Percentiles rank a stretch among this genome's conserved stretches.
Evolutionary conservation across 2,113 vertebrate genomes (phyloP).

Genomic region (Neodontobutis hainanensis): DNA sequence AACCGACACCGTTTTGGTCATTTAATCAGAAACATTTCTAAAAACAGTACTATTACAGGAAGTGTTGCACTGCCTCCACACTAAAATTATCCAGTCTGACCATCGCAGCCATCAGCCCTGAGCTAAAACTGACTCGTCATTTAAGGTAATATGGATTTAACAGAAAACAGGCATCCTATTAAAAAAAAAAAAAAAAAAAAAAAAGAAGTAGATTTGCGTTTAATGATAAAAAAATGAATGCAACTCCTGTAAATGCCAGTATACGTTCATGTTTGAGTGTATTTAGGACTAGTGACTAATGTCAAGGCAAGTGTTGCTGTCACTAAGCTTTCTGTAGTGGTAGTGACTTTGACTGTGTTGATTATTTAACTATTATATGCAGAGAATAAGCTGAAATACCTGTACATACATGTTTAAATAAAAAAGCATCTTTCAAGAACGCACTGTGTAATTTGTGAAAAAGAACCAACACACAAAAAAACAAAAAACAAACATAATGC

Average conservation of each 20-base stretch:
- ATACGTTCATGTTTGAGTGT: slow-evolving; percentile 59
- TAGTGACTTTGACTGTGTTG: slow-evolving; percentile 58
- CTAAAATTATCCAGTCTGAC: not conserved
- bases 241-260: slow-evolving; percentile 64
- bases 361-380: slow-evolving; percentile 62
- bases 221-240: slow-evolving; percentile 54
- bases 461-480: no score
- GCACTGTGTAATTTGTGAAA: not conserved
- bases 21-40: no score
- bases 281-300: slow-evolving; percentile 61
- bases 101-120: slow-evolving; percentile 18
- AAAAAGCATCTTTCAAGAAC: slow-evolving; percentile 79
- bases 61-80: not conserved
- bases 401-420: slow-evolving; percentile 80
- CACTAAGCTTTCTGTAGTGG: slow-evolving; percentile 56
- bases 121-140: slow-evolving; percentile 13
- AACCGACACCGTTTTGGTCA: no score
- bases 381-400: slow-evolving; percentile 63
- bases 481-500: slow-evolving; percentile 75
- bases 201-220: slow-evolving; percentile 36
- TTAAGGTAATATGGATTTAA: slow-evolving; percentile 15
- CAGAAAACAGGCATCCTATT: slow-evolving; percentile 38
- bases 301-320: slow-evolving; percentile 48
- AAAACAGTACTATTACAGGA: not conserved
- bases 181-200: no score